Evolutionary conservation across 2,888 invertebrate species (phyloP).

Genomic region (Tenthredo notha): DNA sequence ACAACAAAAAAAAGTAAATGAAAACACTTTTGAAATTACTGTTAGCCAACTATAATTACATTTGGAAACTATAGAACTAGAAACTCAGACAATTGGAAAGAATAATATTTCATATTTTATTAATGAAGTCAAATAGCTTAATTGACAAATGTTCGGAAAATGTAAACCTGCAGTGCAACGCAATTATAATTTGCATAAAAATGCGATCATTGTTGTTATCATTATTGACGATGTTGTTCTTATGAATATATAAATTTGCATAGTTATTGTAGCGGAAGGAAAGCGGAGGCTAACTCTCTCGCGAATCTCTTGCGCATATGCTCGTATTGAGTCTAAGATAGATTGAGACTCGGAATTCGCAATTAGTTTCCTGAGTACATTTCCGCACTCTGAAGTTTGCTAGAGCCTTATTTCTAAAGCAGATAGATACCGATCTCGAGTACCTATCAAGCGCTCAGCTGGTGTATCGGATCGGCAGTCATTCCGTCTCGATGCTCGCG

Average conservation of each 20-base stretch:
- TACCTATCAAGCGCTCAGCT: not conserved
- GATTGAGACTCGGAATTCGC: not conserved
- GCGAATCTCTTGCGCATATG: not conserved
- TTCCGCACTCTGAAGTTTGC: slow-evolving; percentile 26
- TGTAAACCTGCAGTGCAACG: not conserved
- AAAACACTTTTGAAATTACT: not conserved
- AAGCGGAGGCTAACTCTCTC: slow-evolving; percentile 37
- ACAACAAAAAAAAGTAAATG: too few relatives aligned
- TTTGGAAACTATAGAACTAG: not conserved
- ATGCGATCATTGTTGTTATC: not conserved
- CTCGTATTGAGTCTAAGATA: not conserved
- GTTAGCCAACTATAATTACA: not conserved
- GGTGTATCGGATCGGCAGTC: not conserved
- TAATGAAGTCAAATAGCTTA: not conserved
- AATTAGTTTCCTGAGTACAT: slow-evolving; percentile 32
- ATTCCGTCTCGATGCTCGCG: not conserved
- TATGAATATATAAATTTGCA: slow-evolving; percentile 7
- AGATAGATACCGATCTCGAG: not conserved
- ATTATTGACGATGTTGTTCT: not conserved
- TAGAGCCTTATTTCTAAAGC: not conserved
- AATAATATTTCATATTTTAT: not conserved
- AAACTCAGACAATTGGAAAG: not conserved
- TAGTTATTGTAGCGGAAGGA: slow-evolving; percentile 41
- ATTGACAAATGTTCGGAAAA: not conserved
- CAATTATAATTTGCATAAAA: not conserved